Conservation (phyloP, 2,113 vertebrate species). For the Xenopus borealis region DNA sequence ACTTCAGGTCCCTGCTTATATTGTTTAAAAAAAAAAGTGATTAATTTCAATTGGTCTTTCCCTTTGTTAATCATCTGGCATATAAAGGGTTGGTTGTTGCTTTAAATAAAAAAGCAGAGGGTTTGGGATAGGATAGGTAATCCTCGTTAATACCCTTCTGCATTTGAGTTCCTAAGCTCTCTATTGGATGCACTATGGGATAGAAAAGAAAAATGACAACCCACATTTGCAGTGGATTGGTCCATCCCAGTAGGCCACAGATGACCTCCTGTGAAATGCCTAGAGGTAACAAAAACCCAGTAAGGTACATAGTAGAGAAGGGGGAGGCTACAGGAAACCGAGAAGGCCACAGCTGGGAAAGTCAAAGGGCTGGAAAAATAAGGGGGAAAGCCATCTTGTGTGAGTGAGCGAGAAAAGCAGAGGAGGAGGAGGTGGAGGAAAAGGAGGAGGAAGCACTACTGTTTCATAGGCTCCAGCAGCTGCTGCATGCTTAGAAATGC, state of each 20-base stretch:
- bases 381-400: conserved; percentile 64
- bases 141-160: conserved; percentile 68
- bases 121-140: conserved; percentile 63
- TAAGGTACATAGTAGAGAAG: neutral
- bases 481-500: conserved; percentile 70
- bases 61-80: neutral
- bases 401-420: conserved; percentile 7
- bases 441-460: conserved; percentile 39
- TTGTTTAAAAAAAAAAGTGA: too few relatives aligned
- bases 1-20: too few relatives aligned
- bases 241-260: conserved; percentile 48
- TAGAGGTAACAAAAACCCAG: conserved; percentile 2
- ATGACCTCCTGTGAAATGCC: conserved; percentile 22
- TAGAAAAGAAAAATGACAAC: conserved; percentile 46
- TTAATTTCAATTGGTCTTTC: too few relatives aligned
- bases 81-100: conserved; percentile 4
- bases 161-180: conserved; percentile 58
- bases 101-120: neutral
- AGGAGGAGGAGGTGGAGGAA: conserved; percentile 30
- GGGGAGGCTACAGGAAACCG: neutral
- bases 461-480: conserved; percentile 58
- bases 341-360: conserved; percentile 36
- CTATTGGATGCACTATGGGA: conserved; percentile 55
- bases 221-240: conserved; percentile 63
- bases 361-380: conserved; percentile 34